Conservation (phyloP, 2,888 invertebrate genomes). For the Hirtodrosophila duncani region DNA sequence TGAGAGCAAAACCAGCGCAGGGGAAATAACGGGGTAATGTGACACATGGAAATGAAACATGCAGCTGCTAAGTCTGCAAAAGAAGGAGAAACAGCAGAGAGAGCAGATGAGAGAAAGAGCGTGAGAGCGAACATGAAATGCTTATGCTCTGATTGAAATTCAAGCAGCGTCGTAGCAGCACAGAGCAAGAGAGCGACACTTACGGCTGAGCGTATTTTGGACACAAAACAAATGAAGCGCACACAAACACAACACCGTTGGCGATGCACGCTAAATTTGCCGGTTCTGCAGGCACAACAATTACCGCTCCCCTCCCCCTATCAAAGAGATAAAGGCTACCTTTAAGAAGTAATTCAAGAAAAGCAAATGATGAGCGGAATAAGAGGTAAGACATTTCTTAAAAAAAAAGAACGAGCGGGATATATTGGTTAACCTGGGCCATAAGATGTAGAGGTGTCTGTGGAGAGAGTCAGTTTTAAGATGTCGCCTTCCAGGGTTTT, state of each 20-base stretch:
- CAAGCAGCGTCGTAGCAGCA: constrained; percentile 1
- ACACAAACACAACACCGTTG: constrained; percentile 24
- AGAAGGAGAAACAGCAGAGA: constrained; percentile 37
- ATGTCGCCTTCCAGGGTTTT: no score
- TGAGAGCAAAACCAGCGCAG: constrained; percentile 21
- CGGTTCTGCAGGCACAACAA: constrained; percentile 36
- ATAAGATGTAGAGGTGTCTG: no score
- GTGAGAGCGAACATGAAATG: not conserved
- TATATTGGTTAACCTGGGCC: no score
- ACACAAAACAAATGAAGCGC: constrained; percentile 5
- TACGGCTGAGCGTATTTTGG: constrained; percentile 12
- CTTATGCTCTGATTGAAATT: constrained; percentile 22
- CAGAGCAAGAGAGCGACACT: constrained; percentile 2
- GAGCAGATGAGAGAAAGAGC: constrained; percentile 3
- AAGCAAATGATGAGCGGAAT: no score
- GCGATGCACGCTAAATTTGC: constrained; percentile 46
- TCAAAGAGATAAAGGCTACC: no score
- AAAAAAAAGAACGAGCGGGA: no score
- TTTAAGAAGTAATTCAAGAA: no score
- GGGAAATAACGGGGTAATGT: constrained; percentile 53
- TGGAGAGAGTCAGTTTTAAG: no score
- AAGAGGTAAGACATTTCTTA: no score
- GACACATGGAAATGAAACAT: constrained; percentile 54
- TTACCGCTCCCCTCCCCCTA: no score
- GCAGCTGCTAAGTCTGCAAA: constrained; percentile 56